Percentiles rank a stretch among this genome's conserved stretches.
These are phyloP conservation scores for Metopia argyrocephala DNA, from an alignment of 2,888 invertebrate genomes.

Conservation along the genomic window DNA sequence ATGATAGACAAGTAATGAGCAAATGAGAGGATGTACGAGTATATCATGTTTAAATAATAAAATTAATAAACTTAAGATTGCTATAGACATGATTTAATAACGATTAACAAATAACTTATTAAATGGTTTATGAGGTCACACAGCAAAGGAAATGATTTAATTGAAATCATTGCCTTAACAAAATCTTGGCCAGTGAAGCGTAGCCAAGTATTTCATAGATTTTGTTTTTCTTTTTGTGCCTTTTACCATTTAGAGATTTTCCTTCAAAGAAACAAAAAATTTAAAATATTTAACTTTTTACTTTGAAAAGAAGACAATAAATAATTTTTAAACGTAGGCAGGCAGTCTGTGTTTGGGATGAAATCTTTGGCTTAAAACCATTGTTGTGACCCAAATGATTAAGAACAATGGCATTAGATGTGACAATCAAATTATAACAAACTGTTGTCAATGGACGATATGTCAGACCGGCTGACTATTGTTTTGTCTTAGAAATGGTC, in stretches of 20 bases:
- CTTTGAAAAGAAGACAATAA: neutral
- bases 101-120: neutral
- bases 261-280: too few relatives aligned
- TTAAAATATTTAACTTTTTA: neutral
- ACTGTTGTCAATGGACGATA: too few relatives aligned
- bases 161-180: neutral
- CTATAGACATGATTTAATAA: slow-evolving; percentile 16
- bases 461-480: too few relatives aligned
- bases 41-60: neutral
- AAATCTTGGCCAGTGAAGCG: neutral
- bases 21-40: neutral
- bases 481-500: neutral
- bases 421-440: neutral
- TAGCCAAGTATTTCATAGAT: neutral
- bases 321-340: neutral
- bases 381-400: neutral
- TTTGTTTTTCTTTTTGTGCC: neutral
- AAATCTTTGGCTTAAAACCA: neutral
- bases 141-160: neutral
- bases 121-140: neutral
- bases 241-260: too few relatives aligned
- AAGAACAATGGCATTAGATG: neutral
- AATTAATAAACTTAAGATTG: neutral
- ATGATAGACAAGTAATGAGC: neutral
- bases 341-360: neutral